Evolutionary conservation across 2,797 vertebrate species (phyloP).

Genomic region (Luscinia luscinia): DNA sequence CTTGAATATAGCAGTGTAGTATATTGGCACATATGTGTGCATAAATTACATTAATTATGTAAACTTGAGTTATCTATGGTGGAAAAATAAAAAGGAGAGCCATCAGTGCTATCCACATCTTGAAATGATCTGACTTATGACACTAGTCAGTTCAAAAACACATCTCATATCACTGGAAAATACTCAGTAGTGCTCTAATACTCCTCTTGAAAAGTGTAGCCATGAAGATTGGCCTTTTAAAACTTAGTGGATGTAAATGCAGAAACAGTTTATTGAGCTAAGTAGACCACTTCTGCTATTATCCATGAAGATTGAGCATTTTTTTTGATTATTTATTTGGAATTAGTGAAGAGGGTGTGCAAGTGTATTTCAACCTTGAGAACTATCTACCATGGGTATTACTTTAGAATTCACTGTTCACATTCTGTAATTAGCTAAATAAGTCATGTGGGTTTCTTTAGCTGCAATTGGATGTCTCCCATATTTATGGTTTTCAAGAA

Average conservation of each 20-base stretch:
- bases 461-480: not conserved
- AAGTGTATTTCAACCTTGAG: not conserved
- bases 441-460: not conserved
- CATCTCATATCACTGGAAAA: not conserved
- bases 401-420: not conserved
- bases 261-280: conserved; percentile 20
- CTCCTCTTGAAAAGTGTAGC: not conserved
- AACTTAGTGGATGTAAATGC: not conserved
- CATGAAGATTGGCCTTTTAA: not conserved
- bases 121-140: not conserved
- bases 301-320: not conserved
- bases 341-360: not conserved
- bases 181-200: not conserved
- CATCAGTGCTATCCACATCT: not conserved
- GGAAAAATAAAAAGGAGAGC: not conserved
- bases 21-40: not conserved
- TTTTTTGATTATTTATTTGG: conserved; percentile 15
- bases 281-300: not conserved
- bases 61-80: not conserved
- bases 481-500: conserved; percentile 2
- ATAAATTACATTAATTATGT: not conserved
- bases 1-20: not conserved
- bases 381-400: not conserved
- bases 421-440: conserved; percentile 15
- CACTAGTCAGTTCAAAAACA: not conserved